Evolutionary conservation across 2,113 vertebrate genomes (phyloP).

Genomic region (Pygoscelis antarcticus): DNA sequence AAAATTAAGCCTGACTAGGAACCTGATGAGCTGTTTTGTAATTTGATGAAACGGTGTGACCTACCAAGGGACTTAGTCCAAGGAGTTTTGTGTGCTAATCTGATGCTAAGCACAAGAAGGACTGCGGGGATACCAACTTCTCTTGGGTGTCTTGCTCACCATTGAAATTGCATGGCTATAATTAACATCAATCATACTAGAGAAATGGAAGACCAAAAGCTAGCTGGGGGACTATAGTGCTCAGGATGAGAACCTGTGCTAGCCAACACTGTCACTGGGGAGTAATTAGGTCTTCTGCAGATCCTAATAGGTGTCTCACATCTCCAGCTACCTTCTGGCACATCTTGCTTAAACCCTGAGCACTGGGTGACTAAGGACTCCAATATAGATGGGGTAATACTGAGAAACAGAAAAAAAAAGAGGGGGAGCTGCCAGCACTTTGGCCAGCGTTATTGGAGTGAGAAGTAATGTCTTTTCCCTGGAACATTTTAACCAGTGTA

Average conservation of each 20-base stretch:
- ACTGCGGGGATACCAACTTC: background rate
- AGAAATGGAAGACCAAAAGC: slow-evolving; percentile 10
- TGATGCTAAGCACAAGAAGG: background rate
- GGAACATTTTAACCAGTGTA: background rate
- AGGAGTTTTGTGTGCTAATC: background rate
- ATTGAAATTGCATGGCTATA: background rate
- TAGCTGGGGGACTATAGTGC: background rate
- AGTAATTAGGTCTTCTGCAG: background rate
- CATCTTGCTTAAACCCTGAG: background rate
- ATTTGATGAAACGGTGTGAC: background rate
- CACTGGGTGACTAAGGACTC: background rate
- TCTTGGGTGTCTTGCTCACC: background rate
- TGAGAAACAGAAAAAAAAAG: background rate
- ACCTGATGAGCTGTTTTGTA: background rate
- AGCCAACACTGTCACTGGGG: background rate
- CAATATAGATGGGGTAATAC: background rate
- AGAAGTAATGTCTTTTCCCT: background rate
- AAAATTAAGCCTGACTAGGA: background rate
- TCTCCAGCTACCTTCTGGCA: background rate
- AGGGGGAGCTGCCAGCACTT: background rate
- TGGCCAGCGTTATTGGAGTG: background rate
- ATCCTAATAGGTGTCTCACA: background rate
- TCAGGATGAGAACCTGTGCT: background rate
- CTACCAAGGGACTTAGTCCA: background rate
- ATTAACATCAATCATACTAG: background rate